These are phyloP conservation scores for Amorpha juglandis DNA, from an alignment of 2,888 invertebrate genomes.

Conservation along the genomic window DNA sequence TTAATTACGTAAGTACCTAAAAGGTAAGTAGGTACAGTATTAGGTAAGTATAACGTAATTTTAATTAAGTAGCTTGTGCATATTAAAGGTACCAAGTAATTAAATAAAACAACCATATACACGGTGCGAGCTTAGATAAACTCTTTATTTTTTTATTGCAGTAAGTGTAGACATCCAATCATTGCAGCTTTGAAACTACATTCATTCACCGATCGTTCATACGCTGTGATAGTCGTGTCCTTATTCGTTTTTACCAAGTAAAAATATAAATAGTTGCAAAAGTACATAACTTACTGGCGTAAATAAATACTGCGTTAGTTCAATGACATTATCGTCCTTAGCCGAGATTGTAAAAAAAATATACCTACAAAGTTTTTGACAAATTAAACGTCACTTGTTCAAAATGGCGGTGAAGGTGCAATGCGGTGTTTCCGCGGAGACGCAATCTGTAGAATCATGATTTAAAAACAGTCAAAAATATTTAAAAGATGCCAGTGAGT, in stretches of 20 bases:
- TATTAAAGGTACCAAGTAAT: too few species aligned
- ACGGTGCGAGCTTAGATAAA: background rate
- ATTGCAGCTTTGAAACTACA: conserved; percentile 22
- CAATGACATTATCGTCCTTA: conserved; percentile 28
- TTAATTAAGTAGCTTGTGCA: too few species aligned
- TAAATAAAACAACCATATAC: too few species aligned
- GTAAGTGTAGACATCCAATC: background rate
- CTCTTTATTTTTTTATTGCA: background rate
- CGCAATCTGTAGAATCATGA: conserved; percentile 72
- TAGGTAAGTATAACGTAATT: too few species aligned
- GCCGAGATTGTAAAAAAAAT: conserved; percentile 31
- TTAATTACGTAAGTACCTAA: too few species aligned
- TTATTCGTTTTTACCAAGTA: background rate
- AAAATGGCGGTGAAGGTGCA: conserved; percentile 79
- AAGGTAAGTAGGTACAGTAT: too few species aligned
- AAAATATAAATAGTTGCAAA: background rate
- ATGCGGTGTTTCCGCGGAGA: conserved; percentile 83
- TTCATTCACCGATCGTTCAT: conserved; percentile 30
- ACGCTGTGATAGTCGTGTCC: conserved; percentile 26
- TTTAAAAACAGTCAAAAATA: conserved; percentile 64
- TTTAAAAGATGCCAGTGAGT: conserved; percentile 68
- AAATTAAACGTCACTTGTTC: conserved; percentile 47
- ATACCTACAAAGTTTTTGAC: conserved; percentile 45
- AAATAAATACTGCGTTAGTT: background rate
- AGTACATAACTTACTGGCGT: background rate